Percentiles rank a stretch among this genome's conserved stretches.
Evolutionary conservation across 2,888 invertebrate species (phyloP).

Genomic region (Eristalinus sepulchralis): DNA sequence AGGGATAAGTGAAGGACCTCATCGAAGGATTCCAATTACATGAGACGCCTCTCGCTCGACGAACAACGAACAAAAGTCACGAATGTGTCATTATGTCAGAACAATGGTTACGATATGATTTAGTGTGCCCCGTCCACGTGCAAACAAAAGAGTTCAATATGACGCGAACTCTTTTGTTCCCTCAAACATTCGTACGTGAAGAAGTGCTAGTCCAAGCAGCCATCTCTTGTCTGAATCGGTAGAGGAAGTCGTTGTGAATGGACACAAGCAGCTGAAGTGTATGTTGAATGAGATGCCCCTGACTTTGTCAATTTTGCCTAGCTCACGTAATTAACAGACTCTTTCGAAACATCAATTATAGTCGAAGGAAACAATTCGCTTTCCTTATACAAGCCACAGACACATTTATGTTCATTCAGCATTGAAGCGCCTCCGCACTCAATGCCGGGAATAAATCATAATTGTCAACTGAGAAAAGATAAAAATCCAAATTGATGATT

Average conservation of each 20-base stretch:
- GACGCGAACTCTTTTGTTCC: neutral
- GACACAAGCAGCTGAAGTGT: no score
- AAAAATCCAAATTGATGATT: neutral
- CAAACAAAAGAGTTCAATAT: neutral
- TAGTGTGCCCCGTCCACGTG: neutral
- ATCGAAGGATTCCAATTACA: neutral
- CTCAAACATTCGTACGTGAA: neutral
- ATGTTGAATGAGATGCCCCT: neutral
- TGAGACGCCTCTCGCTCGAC: neutral
- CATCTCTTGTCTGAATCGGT: no score
- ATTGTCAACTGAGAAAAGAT: neutral
- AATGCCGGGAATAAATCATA: neutral
- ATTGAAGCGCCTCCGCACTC: neutral
- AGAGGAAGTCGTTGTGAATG: no score
- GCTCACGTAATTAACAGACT: neutral
- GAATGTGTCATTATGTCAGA: neutral
- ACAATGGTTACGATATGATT: neutral
- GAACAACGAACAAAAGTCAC: neutral
- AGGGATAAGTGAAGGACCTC: neutral
- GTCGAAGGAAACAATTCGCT: neutral
- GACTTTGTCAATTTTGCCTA: neutral
- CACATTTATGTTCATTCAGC: neutral
- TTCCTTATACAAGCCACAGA: neutral
- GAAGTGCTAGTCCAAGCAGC: neutral
- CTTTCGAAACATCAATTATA: neutral